Percentiles rank a stretch among this genome's conserved stretches.
Conservation (phyloP, 2,113 vertebrate species). For the Daubentonia madagascariensis region DNA sequence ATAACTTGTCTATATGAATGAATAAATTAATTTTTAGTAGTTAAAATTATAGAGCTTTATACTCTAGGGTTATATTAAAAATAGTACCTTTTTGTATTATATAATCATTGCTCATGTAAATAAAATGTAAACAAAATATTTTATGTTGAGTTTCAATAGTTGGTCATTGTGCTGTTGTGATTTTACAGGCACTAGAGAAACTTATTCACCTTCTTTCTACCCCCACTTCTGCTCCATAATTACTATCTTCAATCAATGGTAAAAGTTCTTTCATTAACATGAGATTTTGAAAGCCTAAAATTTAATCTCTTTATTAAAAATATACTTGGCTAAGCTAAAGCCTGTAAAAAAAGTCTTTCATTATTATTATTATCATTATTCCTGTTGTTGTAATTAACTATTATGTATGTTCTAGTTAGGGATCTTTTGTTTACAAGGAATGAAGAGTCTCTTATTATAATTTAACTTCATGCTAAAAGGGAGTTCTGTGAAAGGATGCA, state of each 20-base stretch:
- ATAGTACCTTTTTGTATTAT: not conserved
- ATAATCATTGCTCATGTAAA: not conserved
- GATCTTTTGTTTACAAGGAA: not conserved
- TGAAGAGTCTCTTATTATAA: not conserved
- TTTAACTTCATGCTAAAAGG: not conserved
- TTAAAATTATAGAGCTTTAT: not conserved
- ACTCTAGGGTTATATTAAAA: not conserved
- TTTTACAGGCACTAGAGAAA: not conserved
- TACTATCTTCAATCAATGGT: not conserved
- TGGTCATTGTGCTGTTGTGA: not conserved
- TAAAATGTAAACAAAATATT: not conserved
- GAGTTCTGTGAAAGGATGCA: not conserved
- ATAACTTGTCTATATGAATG: not conserved
- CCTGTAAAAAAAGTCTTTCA: not conserved
- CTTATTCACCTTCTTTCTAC: accelerated
- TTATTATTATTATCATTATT: not conserved
- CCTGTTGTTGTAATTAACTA: not conserved
- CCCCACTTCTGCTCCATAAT: not conserved
- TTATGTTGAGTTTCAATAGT: not conserved
- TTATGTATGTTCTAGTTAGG: not conserved
- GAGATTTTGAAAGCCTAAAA: not conserved
- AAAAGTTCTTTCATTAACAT: not conserved
- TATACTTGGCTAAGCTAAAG: not conserved
- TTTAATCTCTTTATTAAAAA: not conserved
- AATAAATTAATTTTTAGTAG: not conserved